Evolutionary conservation across 2,888 invertebrate genomes (phyloP).

Genomic region (Lagria hirta): DNA sequence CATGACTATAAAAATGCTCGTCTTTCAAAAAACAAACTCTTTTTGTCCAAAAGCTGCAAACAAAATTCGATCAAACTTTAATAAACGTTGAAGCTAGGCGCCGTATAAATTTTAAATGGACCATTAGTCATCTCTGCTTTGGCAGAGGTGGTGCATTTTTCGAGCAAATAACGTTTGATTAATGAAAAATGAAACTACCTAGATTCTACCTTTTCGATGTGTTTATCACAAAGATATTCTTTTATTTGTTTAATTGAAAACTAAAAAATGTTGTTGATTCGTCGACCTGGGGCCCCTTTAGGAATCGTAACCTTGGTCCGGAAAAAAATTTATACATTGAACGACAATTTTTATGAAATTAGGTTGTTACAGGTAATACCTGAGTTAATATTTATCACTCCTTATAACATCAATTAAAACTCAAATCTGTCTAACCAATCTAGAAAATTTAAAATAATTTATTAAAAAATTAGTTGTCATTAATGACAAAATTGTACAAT

Average conservation of each 20-base stretch:
- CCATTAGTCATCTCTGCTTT: conserved; percentile 11
- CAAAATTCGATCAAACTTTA: too few species aligned
- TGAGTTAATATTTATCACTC: not conserved
- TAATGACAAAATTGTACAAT: too few species aligned
- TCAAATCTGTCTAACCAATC: conserved; percentile 21
- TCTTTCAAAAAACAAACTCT: too few species aligned
- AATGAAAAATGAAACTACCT: conserved; percentile 12
- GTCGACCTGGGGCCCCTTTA: conserved; percentile 12
- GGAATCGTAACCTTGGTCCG: conserved; percentile 15
- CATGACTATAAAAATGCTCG: too few species aligned
- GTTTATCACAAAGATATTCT: conserved; percentile 3
- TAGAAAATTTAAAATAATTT: conserved; percentile 14
- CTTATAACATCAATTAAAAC: conserved; percentile 7
- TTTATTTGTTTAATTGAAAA: conserved; percentile 5
- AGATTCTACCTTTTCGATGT: conserved; percentile 9
- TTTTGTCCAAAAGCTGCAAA: too few species aligned
- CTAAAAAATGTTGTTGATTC: conserved; percentile 5
- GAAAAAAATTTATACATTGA: conserved; percentile 12
- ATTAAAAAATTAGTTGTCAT: too few species aligned
- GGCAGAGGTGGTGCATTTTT: conserved; percentile 16
- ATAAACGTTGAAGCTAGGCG: not conserved
- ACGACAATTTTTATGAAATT: too few species aligned
- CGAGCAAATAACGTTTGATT: conserved; percentile 14
- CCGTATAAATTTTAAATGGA: not conserved
- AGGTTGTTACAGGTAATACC: not conserved